A percentile compares a stretch with the other conserved stretches of the same genome.
Conservation (phyloP, 92 coral and sea anemone species). For the Pocillopora meandrina region DNA sequence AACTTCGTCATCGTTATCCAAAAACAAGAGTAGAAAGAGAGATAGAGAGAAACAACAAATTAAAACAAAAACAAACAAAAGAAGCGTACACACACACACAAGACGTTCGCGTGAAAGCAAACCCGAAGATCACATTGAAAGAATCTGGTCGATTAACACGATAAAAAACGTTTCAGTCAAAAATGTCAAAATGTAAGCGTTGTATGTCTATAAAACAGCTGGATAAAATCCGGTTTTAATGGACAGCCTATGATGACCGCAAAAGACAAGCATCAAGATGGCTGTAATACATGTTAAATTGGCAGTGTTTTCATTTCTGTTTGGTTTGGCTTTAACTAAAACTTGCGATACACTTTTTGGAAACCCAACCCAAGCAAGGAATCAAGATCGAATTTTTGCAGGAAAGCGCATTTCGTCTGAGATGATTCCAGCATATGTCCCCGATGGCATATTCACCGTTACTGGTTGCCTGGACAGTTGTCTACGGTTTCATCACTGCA, state of each 20-base stretch:
- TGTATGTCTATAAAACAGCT: not conserved
- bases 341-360: not conserved
- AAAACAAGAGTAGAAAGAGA: too few relatives aligned
- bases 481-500: conserved; percentile 4
- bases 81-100: too few relatives aligned
- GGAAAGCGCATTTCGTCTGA: not conserved
- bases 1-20: too few relatives aligned
- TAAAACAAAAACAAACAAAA: too few relatives aligned
- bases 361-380: not conserved
- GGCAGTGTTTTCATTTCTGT: not conserved
- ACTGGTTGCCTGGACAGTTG: conserved; percentile 12
- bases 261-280: not conserved
- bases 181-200: not conserved
- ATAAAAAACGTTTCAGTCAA: not conserved
- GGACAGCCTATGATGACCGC: not conserved
- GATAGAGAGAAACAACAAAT: too few relatives aligned
- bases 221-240: not conserved
- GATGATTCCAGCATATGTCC: not conserved
- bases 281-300: not conserved
- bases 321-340: not conserved
- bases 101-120: not conserved
- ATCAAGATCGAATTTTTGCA: not conserved
- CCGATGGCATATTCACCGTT: not conserved
- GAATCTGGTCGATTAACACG: conserved; percentile 4
- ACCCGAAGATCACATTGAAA: not conserved